Base-by-base conservation (phyloP, 1,140 invertebrate genomes). In the Zaprionus camerounensis region DNA sequence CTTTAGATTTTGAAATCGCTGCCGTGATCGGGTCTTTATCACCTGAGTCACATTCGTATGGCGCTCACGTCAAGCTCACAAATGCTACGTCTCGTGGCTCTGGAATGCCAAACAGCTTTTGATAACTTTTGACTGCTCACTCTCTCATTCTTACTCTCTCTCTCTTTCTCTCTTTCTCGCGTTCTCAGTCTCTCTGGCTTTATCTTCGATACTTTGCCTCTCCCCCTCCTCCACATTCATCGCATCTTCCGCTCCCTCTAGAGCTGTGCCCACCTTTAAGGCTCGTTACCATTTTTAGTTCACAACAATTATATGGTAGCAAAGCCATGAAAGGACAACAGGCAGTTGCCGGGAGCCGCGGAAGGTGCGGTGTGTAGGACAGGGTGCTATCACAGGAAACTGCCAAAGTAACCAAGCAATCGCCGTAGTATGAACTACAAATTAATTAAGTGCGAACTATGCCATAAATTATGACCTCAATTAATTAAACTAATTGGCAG, bases 41-140 rank as follows among this genome's bases (percentile, higher is more conserved):
- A 88, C 85, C 85, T 88, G 85, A 88, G 84, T 88, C 81, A 88
- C 81, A 71, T 84, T 72, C 59, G 59, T 88, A 87, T 88, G 77
- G 71, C 53, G 62, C 78, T 87, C 84, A 84, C 82, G 82, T 84
- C 82, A 78, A 75, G 17, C 53, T 24, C 63, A 36, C 79, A 26
- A 49, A 36, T 41, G 41, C 41, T 59, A 34, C 63, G 44, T 6
- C 46, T 68, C 66, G 28, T 38, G 58, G 67, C 73, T 80, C 70
- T 81, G 78, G 78, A 85, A 85, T 85, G 78, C 78, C 71, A 78
- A 72, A 22, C 81, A 71, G 70, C 62, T 67, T 71, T 71, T 70
- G 44, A 63, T 49, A 66, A 62, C 22, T 55, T 57, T 63, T 57
- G 51, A 38, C 63, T 51, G 17, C 34, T 59, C 26, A 5, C 65